Base-by-base conservation (phyloP, 2,888 invertebrate genomes). In the Agonopterix subpropinquella region DNA sequence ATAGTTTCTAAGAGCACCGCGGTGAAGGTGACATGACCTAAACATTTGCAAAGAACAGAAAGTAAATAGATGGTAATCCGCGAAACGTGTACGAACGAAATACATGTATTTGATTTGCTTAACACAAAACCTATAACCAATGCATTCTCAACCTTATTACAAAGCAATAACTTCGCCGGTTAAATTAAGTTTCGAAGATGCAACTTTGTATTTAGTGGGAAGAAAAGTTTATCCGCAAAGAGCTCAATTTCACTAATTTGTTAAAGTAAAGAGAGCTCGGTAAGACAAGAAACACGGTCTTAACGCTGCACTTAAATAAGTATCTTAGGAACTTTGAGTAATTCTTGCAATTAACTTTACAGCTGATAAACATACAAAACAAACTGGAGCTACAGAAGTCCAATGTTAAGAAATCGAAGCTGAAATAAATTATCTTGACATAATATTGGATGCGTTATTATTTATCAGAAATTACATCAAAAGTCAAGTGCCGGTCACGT, bases 221-320 rank as follows among this genome's bases (percentile, higher is more conserved):
- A 60, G 55, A 61, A 61, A 58, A 61, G 58, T 64, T 56, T 59
- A 62, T 56, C 56, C 53, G 48, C 28, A 54, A 55, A 57, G 59
- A 61, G 53, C 57, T 58, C 58, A 61, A 65, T 67, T 65, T 60
- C 54, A 54, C 64, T 64, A 65, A 65, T 70, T 70, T 67, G 61
- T 68, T 61, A 54, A 53, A 52, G 59, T 59, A 59, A 50, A 44
- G 50, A 50, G 47, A 44, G 35, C 41, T 49, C 37, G 15, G 37
- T 10, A 18, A 39, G 15, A 50, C 45, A 46, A 15, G 48, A 36
- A 13, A n/a, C 39, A 39, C 18, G 7, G 9, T 9, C 39, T 39
- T 39, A 39, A 37, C 45, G 45, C 28, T 15, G 35, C 11, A 45
- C 41, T 15, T 45, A 45, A 18, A 28, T 28, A 28, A 28, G 28